phyloP scores from a whole-genome alignment of 2,888 invertebrate species.

The Salpingus planirostris region DNA sequence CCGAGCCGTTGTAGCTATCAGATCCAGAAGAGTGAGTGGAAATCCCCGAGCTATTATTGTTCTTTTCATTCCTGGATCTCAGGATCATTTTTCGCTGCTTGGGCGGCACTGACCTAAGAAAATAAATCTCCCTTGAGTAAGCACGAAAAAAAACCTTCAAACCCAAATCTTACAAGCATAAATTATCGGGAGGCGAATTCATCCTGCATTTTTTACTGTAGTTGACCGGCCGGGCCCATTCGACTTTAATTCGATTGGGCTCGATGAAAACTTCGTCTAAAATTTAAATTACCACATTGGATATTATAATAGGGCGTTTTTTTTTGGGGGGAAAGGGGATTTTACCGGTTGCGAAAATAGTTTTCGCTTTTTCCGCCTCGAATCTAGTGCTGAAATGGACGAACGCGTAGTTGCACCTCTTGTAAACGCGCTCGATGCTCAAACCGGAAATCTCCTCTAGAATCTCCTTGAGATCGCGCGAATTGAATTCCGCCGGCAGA shows the following conservation, averaged over 20 bases:
- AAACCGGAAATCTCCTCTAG: constrained; percentile 25
- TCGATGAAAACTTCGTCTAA: neutral
- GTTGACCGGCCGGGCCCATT: constrained; percentile 33
- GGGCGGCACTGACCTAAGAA: constrained; percentile 9
- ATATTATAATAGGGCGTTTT: no score
- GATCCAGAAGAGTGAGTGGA: no score
- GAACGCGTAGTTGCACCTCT: constrained; percentile 50
- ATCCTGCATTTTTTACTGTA: constrained; percentile 26
- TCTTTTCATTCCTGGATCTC: neutral
- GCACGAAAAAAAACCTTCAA: no score
- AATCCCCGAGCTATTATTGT: no score
- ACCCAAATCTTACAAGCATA: constrained; percentile 31
- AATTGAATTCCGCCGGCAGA: constrained; percentile 3
- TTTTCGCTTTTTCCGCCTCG: constrained; percentile 39
- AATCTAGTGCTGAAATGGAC: constrained; percentile 47
- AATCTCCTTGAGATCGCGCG: constrained; percentile 1
- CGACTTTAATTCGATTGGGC: no score
- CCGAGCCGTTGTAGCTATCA: no score
- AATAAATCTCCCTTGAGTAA: no score
- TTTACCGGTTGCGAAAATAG: constrained; percentile 1
- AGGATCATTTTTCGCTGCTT: constrained; percentile 1
- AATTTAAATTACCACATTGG: no score
- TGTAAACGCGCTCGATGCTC: constrained; percentile 40
- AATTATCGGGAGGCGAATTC: constrained; percentile 21
- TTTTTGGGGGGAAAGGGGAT: no score